Base-by-base conservation (phyloP, 2,888 invertebrate species). In the Epinotia brunnichana region DNA sequence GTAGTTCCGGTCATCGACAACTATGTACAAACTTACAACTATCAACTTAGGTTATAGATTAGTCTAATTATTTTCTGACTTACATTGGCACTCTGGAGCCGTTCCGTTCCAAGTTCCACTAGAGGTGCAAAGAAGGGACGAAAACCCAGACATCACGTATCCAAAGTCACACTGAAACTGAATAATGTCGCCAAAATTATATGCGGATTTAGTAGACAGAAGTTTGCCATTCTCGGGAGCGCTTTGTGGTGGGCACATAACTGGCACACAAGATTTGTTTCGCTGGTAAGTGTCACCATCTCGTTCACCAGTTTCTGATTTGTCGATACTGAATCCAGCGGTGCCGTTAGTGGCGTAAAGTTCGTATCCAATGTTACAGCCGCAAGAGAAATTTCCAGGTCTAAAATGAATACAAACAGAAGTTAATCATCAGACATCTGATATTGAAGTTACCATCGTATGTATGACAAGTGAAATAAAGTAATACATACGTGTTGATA, bases 111-210 rank as follows among this genome's bases (percentile, higher is more conserved):
- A 99, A 44, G 94, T 95, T 62, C 99, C 99, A 84, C 96, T 96
- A 4, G 97, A 97, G 1, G 97, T 96, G 87, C 99, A 99, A 69
- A 97, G 94, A 19, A 99, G 92, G 5, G 97, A 95, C 0, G 97
- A 95, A 64, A 97, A 96, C 66, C 99, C 99, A 74, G 96, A 95
- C 95, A 99, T 96, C 0, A 98, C 96, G 84, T 97, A 98, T 19
- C 99, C 99, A 87, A 99, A 98, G 82, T 98, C 96, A 85, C 99
- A 99, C 83, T 98, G 97, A 94, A 99, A 99, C 77, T 95, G 95
- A 0, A 98, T 96, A 56, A 97, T 94, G 87, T 98, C 98, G 0
- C 98, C 97, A 83, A 97, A 98, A 85, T 98, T 97, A 85, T 96
- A 98, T 82, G 96, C 94, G 70, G 94, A 94, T 82, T 97, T 97